Evolutionary conservation across 1,140 invertebrate genomes (phyloP).

Genomic region (Linepithema humile): DNA sequence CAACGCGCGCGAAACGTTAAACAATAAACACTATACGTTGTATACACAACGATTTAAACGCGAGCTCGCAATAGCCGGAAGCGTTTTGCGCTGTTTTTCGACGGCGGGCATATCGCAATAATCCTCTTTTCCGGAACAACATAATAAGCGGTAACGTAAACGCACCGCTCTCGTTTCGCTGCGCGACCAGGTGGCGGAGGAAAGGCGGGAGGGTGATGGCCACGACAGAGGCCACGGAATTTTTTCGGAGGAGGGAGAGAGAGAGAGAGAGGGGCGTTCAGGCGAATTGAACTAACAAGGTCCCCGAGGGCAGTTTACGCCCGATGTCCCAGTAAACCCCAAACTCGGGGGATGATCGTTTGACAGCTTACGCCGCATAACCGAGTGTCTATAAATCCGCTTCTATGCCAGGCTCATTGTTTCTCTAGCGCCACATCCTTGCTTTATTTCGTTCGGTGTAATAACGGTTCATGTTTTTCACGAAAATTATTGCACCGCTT

Average conservation of each 20-base stretch:
- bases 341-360: conserved; percentile 72
- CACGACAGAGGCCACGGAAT: conserved; percentile 7
- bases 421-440: background rate
- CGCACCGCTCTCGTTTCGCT: conserved; percentile 45
- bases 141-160: conserved; percentile 70
- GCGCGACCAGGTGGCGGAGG: conserved; percentile 4
- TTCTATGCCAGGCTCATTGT: background rate
- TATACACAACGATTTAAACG: conserved; percentile 53
- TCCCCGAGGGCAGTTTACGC: conserved; percentile 83
- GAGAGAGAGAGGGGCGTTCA: conserved; percentile 65
- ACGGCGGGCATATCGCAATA: conserved; percentile 58
- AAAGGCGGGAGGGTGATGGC: conserved; percentile 17
- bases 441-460: background rate
- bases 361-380: conserved; percentile 61
- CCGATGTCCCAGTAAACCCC: conserved; percentile 78
- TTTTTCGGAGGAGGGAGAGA: conserved; percentile 45
- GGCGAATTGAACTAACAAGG: conserved; percentile 82
- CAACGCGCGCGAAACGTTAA: conserved; percentile 37
- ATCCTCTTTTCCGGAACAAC: conserved; percentile 61
- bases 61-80: conserved; percentile 40
- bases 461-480: no score
- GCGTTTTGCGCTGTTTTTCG: conserved; percentile 51
- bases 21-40: conserved; percentile 46
- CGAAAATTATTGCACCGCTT: no score
- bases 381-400: conserved; percentile 54